Conservation (phyloP, 2,797 vertebrate species). For the Telmatherina bonti region DNA sequence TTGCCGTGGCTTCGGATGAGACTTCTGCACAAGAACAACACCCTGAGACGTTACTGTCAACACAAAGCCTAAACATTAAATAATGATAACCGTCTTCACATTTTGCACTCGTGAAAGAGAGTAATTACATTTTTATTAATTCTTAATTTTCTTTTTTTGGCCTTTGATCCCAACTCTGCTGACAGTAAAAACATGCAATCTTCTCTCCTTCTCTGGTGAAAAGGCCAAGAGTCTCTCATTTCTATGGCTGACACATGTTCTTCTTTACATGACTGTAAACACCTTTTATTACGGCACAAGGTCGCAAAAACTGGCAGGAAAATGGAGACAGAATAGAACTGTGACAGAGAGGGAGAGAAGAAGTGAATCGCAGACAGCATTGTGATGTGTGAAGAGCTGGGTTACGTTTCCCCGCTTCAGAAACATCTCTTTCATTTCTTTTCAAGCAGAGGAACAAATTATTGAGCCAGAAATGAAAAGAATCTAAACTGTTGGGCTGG, state of each 20-base stretch:
- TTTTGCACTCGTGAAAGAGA: constrained; percentile 18
- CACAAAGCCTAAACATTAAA: constrained; percentile 21
- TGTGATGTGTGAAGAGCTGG: background rate
- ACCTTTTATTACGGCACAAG: constrained; percentile 49
- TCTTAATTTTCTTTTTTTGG: constrained; percentile 19
- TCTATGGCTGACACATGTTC: constrained; percentile 17
- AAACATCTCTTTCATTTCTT: constrained; percentile 29
- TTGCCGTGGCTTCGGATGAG: background rate
- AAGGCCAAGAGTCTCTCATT: constrained; percentile 14
- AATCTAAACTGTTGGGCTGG: constrained; percentile 27
- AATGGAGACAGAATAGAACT: constrained; percentile 12
- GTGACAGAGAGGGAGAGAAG: constrained; percentile 1
- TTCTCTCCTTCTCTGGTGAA: background rate
- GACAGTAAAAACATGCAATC: constrained; percentile 21
- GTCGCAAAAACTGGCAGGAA: constrained; percentile 8
- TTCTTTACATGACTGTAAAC: background rate
- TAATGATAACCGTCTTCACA: background rate
- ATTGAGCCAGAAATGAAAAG: constrained; percentile 32
- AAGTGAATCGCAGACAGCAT: constrained; percentile 10
- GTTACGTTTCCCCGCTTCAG: constrained; percentile 12
- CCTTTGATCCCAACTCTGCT: constrained; percentile 16
- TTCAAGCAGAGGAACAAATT: constrained; percentile 30
- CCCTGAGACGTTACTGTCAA: constrained; percentile 5
- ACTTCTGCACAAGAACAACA: constrained; percentile 3
- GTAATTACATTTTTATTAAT: constrained; percentile 15